Evolutionary conservation across 2,113 vertebrate species (phyloP).

Genomic region (rabbit (Oryctolagus cuniculus)): mOryCun1.1 NC_091445.1:95573001-95573500

Average conservation of each 20-base stretch:
- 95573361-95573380: background rate
- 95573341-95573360: fast-evolving
- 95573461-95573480: background rate
- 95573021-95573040: background rate
- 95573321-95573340: background rate
- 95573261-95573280: background rate
- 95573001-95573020: background rate
- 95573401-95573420: fast-evolving
- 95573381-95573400: fast-evolving
- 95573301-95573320: background rate
- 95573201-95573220: fast-evolving
- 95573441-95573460: constrained; percentile 11
- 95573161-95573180: too few relatives aligned
- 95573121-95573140: too few relatives aligned
- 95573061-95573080: fast-evolving
- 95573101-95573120: too few relatives aligned
- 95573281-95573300: background rate
- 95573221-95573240: fast-evolving
- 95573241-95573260: background rate
- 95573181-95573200: too few relatives aligned
- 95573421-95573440: background rate
- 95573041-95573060: fast-evolving
- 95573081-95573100: fast-evolving
- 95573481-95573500: too few relatives aligned
- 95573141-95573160: fast-evolving